Conservation (phyloP, 2,888 invertebrate species). For the Oscheius onirici region DNA sequence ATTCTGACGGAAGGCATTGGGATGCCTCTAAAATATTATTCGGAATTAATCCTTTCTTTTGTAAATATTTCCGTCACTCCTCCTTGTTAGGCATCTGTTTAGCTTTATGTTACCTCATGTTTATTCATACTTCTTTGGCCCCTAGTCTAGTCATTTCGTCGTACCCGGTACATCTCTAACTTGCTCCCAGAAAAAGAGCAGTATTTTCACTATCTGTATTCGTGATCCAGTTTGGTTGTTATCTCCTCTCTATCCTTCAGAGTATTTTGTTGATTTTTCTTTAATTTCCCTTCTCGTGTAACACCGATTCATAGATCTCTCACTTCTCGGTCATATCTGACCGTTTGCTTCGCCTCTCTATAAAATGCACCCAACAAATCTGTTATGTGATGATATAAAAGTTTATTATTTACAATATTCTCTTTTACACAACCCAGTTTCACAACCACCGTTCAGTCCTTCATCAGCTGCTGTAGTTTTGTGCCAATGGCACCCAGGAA, state of each 20-base stretch:
- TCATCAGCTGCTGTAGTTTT: slow-evolving; percentile 75
- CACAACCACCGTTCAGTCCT: neutral
- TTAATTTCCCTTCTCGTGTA: neutral
- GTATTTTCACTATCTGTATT: neutral
- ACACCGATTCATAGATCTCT: neutral
- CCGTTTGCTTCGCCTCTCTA: neutral
- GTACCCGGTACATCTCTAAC: slow-evolving; percentile 3
- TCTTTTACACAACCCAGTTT: slow-evolving; percentile 1
- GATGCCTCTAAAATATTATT: no score
- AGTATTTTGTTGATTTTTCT: slow-evolving; percentile 17
- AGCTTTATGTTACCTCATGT: no score
- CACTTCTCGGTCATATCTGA: neutral
- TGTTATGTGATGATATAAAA: slow-evolving; percentile 10
- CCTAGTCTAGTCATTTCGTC: neutral
- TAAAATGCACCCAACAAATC: neutral
- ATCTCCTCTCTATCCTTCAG: neutral
- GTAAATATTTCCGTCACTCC: no score
- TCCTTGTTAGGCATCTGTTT: no score
- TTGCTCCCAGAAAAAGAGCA: neutral
- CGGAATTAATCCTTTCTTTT: no score
- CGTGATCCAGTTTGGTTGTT: neutral
- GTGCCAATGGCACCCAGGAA: slow-evolving; percentile 85
- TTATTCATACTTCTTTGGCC: no score
- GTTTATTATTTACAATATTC: slow-evolving; percentile 13
- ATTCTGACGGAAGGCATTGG: no score